Evolutionary conservation across 2,797 vertebrate genomes (phyloP).

Genomic region (Muscicapa striata): DNA sequence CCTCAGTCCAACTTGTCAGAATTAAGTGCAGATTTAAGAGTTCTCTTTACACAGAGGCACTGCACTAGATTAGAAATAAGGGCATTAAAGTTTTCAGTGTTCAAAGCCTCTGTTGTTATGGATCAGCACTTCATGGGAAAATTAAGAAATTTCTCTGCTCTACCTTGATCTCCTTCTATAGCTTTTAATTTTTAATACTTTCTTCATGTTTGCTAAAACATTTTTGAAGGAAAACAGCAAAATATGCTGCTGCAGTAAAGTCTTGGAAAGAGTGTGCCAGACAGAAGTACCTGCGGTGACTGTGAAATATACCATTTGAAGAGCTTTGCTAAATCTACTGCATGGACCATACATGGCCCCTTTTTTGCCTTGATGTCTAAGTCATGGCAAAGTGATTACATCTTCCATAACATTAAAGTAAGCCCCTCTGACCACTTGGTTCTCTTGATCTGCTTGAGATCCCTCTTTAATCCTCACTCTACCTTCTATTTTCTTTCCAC

Average conservation of each 20-base stretch:
- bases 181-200: not conserved
- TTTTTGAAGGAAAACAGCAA: conserved; percentile 8
- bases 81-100: conserved; percentile 37
- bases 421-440: not conserved
- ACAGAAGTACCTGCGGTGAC: not conserved
- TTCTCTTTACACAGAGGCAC: not conserved
- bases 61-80: conserved; percentile 37
- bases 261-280: not conserved
- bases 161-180: conserved; percentile 3
- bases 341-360: not conserved
- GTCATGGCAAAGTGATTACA: not conserved
- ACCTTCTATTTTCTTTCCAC: not conserved
- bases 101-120: conserved; percentile 24
- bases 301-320: not conserved
- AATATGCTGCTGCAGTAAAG: not conserved
- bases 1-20: conserved; percentile 16
- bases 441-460: not conserved
- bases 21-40: conserved; percentile 9
- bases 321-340: not conserved
- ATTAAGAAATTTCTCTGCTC: conserved; percentile 14
- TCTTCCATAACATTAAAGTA: not conserved
- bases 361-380: not conserved
- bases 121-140: not conserved
- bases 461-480: not conserved
- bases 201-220: not conserved